Percentiles rank a stretch among this genome's conserved stretches.
phyloP scores from a whole-genome alignment of 2,797 vertebrate species.

The Phrynocephalus forsythii region DNA sequence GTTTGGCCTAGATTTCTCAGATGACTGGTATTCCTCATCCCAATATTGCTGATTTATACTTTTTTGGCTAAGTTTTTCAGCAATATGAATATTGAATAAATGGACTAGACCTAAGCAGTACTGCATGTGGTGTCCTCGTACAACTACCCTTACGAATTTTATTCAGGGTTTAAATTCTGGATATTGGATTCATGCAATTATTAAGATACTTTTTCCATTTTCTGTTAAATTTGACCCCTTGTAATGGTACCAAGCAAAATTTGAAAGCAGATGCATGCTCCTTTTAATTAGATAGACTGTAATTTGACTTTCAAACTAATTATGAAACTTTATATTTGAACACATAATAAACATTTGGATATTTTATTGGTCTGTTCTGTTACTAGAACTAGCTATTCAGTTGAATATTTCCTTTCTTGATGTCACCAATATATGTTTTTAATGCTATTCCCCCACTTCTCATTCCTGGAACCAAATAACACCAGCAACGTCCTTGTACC shows the following conservation, averaged over 20 bases:
- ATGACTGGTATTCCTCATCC: slow-evolving; percentile 61
- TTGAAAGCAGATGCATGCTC: not conserved
- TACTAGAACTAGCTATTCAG: slow-evolving; percentile 11
- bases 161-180: not conserved
- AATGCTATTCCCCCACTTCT: slow-evolving; percentile 50
- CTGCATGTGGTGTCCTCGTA: slow-evolving; percentile 2
- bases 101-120: slow-evolving; percentile 30
- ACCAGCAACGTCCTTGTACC: slow-evolving; percentile 10
- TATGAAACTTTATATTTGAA: not conserved
- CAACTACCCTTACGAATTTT: not conserved
- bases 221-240: not conserved
- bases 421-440: slow-evolving; percentile 50
- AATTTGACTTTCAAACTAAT: not conserved
- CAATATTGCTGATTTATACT: slow-evolving; percentile 57
- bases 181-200: not conserved
- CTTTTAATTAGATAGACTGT: not conserved
- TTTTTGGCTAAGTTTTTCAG: slow-evolving; percentile 43
- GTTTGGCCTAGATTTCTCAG: slow-evolving; percentile 48
- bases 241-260: slow-evolving; percentile 5
- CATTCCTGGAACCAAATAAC: slow-evolving; percentile 30
- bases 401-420: slow-evolving; percentile 36
- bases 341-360: not conserved
- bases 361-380: not conserved
- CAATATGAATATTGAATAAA: slow-evolving; percentile 48
- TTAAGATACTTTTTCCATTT: not conserved